Percentiles rank a stretch among this genome's conserved stretches.
Conservation (phyloP, 2,888 invertebrate species). For the Leucophenga montana region DNA sequence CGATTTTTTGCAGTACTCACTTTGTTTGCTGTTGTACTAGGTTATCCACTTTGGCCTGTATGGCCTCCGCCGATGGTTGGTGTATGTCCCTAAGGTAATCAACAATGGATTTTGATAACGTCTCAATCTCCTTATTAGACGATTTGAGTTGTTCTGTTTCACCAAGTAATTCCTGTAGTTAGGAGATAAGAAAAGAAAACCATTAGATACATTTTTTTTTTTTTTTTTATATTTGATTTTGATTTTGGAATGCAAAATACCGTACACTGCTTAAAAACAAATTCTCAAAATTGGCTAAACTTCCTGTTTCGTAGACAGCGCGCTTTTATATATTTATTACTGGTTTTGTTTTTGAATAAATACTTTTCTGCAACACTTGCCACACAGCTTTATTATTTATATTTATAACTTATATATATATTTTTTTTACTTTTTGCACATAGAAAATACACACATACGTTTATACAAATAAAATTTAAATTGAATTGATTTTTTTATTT, state of each 20-base stretch:
- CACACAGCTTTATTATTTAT: no score
- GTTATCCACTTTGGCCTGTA: constrained; percentile 81
- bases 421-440: no score
- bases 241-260: no score
- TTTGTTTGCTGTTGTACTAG: constrained; percentile 80
- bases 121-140: constrained; percentile 79
- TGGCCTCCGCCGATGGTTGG: constrained; percentile 80
- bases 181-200: not conserved
- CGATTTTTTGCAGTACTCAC: constrained; percentile 72
- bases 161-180: constrained; percentile 83
- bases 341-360: constrained; percentile 12
- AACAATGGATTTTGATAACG: constrained; percentile 82
- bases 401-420: no score
- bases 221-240: not conserved
- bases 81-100: constrained; percentile 81
- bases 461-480: no score
- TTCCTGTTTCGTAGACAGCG: not conserved
- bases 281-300: not conserved
- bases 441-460: no score
- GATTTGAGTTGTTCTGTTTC: constrained; percentile 83
- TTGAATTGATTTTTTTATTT: not conserved
- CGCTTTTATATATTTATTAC: not conserved
- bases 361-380: constrained; percentile 14
- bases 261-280: not conserved
- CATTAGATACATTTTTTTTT: constrained; percentile 3